phyloP scores from a whole-genome alignment of 1,140 invertebrate genomes.

The Drosophila rhopaloa region DNA sequence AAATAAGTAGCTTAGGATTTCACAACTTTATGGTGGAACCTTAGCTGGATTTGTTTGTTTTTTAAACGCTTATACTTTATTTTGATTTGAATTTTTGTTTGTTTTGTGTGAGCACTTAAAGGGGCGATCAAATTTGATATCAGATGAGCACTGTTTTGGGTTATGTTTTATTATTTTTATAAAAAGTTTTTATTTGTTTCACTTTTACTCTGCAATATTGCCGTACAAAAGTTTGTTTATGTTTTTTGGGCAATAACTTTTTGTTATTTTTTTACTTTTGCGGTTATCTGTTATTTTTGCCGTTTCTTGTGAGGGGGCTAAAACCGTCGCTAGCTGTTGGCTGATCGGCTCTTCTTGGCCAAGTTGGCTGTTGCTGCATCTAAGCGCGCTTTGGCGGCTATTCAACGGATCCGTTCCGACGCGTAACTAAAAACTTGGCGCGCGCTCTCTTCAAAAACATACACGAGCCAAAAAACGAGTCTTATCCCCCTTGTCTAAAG shows the following conservation, averaged over 20 bases:
- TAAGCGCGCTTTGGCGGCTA: slow-evolving; percentile 75
- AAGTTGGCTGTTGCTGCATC: slow-evolving; percentile 59
- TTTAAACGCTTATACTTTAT: slow-evolving; percentile 5
- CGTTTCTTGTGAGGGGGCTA: slow-evolving; percentile 26
- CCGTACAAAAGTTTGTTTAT: slow-evolving; percentile 26
- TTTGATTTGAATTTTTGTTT: slow-evolving; percentile 38
- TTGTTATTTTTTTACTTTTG: slow-evolving; percentile 18
- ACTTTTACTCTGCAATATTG: slow-evolving; percentile 4
- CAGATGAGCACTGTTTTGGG: slow-evolving; percentile 13
- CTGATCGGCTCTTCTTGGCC: slow-evolving; percentile 45
- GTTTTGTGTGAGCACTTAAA: slow-evolving; percentile 43
- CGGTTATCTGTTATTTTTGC: slow-evolving; percentile 24
- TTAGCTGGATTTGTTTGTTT: slow-evolving; percentile 15
- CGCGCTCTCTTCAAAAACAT: slow-evolving; percentile 64
- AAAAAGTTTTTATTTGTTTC: slow-evolving; percentile 10
- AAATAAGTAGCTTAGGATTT: slow-evolving; percentile 73
- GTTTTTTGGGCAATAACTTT: slow-evolving; percentile 1
- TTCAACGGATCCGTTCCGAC: slow-evolving; percentile 79
- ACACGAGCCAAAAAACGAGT: slow-evolving; percentile 71
- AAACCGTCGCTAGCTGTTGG: slow-evolving; percentile 48
- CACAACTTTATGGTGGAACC: slow-evolving; percentile 44
- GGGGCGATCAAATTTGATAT: slow-evolving; percentile 6
- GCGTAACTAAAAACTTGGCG: slow-evolving; percentile 82
- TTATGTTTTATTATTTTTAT: slow-evolving; percentile 7
- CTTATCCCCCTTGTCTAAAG: slow-evolving; percentile 23